Evolutionary conservation across 2,113 vertebrate genomes (phyloP).

Genomic region (Lasiurus cinereus): DNA sequence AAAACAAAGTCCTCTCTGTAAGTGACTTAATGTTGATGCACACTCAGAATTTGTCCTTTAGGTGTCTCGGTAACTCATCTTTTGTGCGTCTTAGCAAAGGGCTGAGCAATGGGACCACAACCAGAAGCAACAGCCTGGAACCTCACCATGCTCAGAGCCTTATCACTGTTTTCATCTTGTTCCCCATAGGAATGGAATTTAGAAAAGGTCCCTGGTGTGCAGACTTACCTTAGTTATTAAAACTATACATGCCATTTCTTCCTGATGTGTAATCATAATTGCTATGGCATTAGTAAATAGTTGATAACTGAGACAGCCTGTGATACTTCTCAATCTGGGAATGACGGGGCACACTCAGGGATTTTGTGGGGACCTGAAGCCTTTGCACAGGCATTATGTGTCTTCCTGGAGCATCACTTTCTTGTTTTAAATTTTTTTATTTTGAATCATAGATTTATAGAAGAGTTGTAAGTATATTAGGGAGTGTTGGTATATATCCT

Average conservation of each 20-base stretch:
- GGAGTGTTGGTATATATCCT: background rate
- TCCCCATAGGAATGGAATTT: background rate
- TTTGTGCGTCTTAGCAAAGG: background rate
- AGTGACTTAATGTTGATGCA: background rate
- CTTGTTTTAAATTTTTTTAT: conserved; percentile 2
- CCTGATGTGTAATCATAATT: background rate
- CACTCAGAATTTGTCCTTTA: background rate
- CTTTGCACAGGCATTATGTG: background rate
- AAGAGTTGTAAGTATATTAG: background rate
- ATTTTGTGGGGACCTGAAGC: background rate
- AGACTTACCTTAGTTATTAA: background rate
- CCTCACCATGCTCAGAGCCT: background rate
- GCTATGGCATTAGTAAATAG: background rate
- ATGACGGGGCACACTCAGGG: too few species aligned
- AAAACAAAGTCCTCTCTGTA: background rate
- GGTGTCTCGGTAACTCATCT: background rate
- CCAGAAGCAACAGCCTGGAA: background rate
- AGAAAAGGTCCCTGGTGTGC: background rate
- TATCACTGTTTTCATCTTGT: background rate
- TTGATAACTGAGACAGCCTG: background rate
- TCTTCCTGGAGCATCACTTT: background rate
- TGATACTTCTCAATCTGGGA: background rate
- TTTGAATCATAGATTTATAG: conserved; percentile 33
- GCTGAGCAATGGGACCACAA: background rate
- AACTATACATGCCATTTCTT: background rate